Base-by-base conservation (phyloP, 2,113 vertebrate genomes). In the Lagopus muta region DNA sequence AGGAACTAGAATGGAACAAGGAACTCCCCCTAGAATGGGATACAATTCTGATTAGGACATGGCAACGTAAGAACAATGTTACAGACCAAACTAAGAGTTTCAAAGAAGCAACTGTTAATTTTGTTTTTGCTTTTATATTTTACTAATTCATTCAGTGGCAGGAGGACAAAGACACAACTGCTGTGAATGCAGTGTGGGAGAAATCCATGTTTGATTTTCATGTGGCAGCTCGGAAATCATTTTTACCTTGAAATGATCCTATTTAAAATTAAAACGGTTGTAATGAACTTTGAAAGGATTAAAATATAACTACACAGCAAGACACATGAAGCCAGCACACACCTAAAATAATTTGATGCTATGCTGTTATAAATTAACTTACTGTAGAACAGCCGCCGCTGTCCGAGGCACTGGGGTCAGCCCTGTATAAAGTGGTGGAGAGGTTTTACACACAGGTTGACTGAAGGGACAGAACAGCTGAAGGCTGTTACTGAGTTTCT, bases 161-260 rank as follows among this genome's bases (percentile, higher is more conserved):
- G 50, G 42, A 12, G 21, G 52, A 18, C 74, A 67, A 38, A n/a
- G 50, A 47, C 15, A 20, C 1, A 1, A 2, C 10, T 36, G 1
- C 64, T 42, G 61, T 21, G 52, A 50, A 30, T 7, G 18, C 38
- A 67, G 7, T 2, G 34, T 81, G 30, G 74, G 84, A 54, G 38
- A 75, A 87, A 79, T 12, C 8, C 61, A 17, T 0, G 3, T 52
- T 82, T 3, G 1, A 21, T 34, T 82, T 74, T 71, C 25, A 14
- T 72, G 42, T 75, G 82, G 47, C 18, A 82, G 40, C 67, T 85
- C 58, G 28, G 52, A 82, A 76, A 85, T 65, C 0, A 47, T 52
- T 88, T 75, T 60, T 79, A 60, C 82, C 40, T 91, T 79, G 67
- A 91, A 93, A 85, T 85, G 21, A 57, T 85, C 78, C 71, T 27